Conservation (phyloP, 2,888 invertebrate genomes). For the Leptothorax acervorum region DNA sequence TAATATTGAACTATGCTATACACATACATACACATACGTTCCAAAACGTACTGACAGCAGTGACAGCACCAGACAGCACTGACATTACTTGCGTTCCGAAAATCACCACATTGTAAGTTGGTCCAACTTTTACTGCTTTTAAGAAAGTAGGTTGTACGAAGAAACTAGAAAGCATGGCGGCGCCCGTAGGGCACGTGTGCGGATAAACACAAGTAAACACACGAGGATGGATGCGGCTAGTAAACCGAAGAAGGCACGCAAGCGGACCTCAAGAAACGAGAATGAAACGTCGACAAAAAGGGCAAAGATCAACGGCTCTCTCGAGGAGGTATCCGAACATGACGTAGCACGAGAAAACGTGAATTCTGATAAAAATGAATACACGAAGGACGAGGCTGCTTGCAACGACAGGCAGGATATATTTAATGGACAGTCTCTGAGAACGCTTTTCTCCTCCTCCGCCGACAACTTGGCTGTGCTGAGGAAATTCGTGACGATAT, state of each 20-base stretch:
- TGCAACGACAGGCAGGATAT: not conserved
- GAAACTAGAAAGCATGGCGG: not conserved
- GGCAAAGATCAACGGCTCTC: not conserved
- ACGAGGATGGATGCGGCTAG: not conserved
- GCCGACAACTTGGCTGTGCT: slow-evolving; percentile 82
- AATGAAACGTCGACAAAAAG: slow-evolving; percentile 3
- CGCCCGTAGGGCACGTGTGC: not conserved
- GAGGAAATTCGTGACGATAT: slow-evolving; percentile 88
- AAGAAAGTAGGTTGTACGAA: not conserved
- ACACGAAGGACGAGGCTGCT: not conserved
- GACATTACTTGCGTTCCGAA: not conserved
- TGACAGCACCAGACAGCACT: not conserved
- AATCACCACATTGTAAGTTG: not conserved
- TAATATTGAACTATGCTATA: not conserved
- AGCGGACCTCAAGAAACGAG: not conserved
- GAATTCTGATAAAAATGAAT: not conserved
- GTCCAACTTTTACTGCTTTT: not conserved
- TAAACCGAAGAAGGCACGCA: not conserved
- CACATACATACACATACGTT: not conserved
- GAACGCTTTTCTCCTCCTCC: slow-evolving; percentile 73
- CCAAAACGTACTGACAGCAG: not conserved
- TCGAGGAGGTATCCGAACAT: not conserved
- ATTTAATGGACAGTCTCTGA: slow-evolving; percentile 67
- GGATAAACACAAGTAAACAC: not conserved
- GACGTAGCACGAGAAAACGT: not conserved